phyloP scores from a whole-genome alignment of 2,888 invertebrate species.

The Caenorhabditis angaria region DNA sequence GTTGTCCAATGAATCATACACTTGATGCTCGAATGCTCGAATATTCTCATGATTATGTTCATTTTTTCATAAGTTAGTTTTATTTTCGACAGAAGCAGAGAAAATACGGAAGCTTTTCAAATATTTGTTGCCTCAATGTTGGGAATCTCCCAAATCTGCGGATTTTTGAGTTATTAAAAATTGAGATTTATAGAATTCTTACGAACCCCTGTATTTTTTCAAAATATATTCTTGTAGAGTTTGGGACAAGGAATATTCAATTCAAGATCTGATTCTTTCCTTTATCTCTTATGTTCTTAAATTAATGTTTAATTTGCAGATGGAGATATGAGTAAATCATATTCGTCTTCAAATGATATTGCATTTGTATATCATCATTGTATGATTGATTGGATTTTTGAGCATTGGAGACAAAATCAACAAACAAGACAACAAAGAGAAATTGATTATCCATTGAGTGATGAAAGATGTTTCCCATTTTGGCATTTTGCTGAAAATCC shows the following conservation, averaged over 20 bases:
- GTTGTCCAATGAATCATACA: slow-evolving; percentile 54
- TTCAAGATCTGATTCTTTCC: too few relatives aligned
- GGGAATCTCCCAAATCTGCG: too few relatives aligned
- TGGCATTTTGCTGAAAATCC: slow-evolving; percentile 61
- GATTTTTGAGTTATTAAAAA: too few relatives aligned
- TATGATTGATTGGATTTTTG: slow-evolving; percentile 73
- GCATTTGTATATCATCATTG: slow-evolving; percentile 73
- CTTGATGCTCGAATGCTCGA: slow-evolving; percentile 68
- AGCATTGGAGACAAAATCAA: slow-evolving; percentile 64
- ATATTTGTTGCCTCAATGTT: too few relatives aligned
- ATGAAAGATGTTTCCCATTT: slow-evolving; percentile 55
- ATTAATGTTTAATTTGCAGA: slow-evolving; percentile 17
- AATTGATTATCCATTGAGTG: slow-evolving; percentile 54
- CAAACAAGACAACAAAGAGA: slow-evolving; percentile 48
- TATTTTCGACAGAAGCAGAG: background rate
- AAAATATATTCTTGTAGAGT: too few relatives aligned
- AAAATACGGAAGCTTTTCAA: too few relatives aligned
- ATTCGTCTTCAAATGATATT: slow-evolving; percentile 72
- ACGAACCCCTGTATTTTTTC: too few relatives aligned
- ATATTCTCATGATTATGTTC: slow-evolving; percentile 70
- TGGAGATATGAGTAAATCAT: slow-evolving; percentile 62
- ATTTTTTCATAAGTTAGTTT: slow-evolving; percentile 63
- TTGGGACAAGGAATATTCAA: too few relatives aligned
- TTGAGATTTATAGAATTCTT: too few relatives aligned
- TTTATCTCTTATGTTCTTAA: too few relatives aligned